phyloP scores from a whole-genome alignment of 1,140 invertebrate species.

The Meloidogyne exigua region DNA sequence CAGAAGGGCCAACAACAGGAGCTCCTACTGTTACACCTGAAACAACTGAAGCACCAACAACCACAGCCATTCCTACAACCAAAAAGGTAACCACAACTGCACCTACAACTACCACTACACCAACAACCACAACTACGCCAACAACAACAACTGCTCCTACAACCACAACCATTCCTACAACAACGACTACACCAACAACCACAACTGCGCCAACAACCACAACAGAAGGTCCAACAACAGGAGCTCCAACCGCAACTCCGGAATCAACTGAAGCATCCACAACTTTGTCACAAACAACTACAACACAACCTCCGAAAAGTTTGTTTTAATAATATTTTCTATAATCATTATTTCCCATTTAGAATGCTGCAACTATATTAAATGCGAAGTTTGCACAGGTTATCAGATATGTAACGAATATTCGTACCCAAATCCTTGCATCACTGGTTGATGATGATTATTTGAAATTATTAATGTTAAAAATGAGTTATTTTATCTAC shows the following conservation, averaged over 20 bases:
- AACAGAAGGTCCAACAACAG: not conserved
- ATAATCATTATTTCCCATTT: not conserved
- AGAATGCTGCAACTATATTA: conserved; percentile 1
- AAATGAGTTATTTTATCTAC: not conserved
- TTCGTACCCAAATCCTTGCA: not conserved
- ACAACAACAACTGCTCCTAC: no score
- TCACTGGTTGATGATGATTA: not conserved
- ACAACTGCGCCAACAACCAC: not conserved
- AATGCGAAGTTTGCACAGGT: not conserved
- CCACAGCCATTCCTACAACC: not conserved
- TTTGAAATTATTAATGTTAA: not conserved
- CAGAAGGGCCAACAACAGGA: not conserved
- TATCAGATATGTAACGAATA: not conserved
- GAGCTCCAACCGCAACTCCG: not conserved
- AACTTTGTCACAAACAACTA: no score
- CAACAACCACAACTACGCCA: not conserved
- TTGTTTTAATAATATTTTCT: not conserved
- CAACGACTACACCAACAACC: no score
- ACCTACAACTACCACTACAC: no score
- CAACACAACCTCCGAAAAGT: not conserved
- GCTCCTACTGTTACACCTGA: not conserved
- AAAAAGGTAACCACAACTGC: no score
- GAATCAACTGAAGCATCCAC: not conserved
- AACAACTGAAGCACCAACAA: not conserved
- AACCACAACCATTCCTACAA: no score